Evolutionary conservation across 1,140 invertebrate species (phyloP), one percentile per base, ranked within the genome.

Genomic region (Drosophila pandora): DNA sequence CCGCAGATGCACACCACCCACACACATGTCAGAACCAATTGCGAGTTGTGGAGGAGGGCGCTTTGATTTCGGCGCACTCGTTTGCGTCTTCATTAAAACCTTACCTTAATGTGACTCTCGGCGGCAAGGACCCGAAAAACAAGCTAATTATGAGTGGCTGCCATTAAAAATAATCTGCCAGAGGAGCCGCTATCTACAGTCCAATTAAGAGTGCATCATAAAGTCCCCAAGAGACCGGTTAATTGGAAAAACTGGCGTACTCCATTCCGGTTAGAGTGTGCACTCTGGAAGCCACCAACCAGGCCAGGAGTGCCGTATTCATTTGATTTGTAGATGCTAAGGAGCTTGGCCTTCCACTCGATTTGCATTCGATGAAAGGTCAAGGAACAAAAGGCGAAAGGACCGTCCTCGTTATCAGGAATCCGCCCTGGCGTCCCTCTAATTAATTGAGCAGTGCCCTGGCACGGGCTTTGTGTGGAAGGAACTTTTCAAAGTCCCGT

Each of bases 381-480:
- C 4, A 10, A 2, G 21, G 49, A 13, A 45, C 64, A 69, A 57
- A 30, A 30, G 52, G 12, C 39, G 12, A 21, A 21, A 10, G 41
- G 23, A 2, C 13, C 17, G 6, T 3, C 1, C 47, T 64, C 21
- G 60, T 65, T 39, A 49, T 41, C 64, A 41, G 67, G 64, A 70
- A 69, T 57, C 13, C 23, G 28, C 39, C 41, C 45, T 39, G 41
- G 41, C 41, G 69, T 59, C 64, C 47, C 61, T 63, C 70, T 78
- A 75, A 78, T 82, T 78, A 82, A 81, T 81, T 74, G 61, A 34
- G 65, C 62, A 23, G 56, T 34, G 45, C 28, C n/a, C n/a, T 13
- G 58, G 10, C 39, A 6, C 4, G 6, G 47, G 39, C 64, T 80
- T 78, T 75, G 70, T 62, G 72, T 68, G 48, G 53, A 45, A 37